Conservation (phyloP, 2,797 vertebrate genomes). For the Channallabes apus region DNA sequence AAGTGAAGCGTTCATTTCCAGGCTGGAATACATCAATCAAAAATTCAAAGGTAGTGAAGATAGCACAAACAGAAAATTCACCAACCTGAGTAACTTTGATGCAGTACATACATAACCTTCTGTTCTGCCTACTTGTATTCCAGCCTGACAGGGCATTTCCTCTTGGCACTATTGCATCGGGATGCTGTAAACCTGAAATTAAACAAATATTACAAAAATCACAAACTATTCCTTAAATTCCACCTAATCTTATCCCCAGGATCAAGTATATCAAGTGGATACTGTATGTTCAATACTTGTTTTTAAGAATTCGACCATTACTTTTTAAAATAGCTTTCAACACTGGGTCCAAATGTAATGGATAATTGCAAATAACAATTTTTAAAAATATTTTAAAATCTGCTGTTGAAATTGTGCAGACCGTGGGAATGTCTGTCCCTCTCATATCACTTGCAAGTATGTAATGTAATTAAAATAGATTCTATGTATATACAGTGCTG, state of each 20-base stretch:
- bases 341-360: neutral
- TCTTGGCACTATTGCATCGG: neutral
- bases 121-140: neutral
- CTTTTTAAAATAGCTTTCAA: neutral
- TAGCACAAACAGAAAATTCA: neutral
- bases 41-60: neutral
- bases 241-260: neutral
- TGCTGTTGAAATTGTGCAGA: neutral
- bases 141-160: no score
- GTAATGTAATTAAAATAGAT: no score
- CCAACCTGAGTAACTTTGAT: neutral
- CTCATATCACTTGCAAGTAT: neutral
- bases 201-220: neutral
- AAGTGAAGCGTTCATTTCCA: neutral
- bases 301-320: no score
- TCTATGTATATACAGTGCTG: no score
- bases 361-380: no score
- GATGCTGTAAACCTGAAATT: neutral
- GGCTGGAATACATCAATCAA: neutral
- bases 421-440: neutral
- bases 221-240: neutral
- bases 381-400: neutral
- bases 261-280: no score
- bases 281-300: no score
- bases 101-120: neutral